phyloP scores from a whole-genome alignment of 2,888 invertebrate species.

The Eupsilia transversa region DNA sequence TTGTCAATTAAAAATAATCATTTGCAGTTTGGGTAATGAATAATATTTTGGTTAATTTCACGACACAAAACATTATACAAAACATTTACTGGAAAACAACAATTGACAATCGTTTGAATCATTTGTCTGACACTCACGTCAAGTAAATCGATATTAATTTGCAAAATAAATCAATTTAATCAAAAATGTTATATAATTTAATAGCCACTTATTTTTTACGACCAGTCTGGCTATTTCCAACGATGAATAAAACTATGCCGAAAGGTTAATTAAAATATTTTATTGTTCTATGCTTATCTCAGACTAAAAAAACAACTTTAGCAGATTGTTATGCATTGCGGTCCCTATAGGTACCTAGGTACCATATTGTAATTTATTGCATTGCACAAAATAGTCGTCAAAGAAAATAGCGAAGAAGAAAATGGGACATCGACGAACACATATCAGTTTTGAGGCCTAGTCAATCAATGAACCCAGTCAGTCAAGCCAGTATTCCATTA shows the following conservation, averaged over 20 bases:
- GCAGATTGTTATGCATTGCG: not conserved
- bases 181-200: slow-evolving; percentile 28
- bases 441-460: not conserved
- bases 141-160: slow-evolving; percentile 12
- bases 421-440: not conserved
- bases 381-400: not conserved
- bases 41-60: slow-evolving; percentile 23
- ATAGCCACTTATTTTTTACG: slow-evolving; percentile 39
- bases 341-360: not conserved
- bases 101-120: not conserved
- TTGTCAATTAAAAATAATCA: slow-evolving; percentile 7
- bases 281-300: slow-evolving; percentile 8
- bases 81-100: not conserved
- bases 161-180: slow-evolving; percentile 17
- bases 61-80: not conserved
- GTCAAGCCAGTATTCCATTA: not conserved
- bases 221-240: slow-evolving; percentile 20
- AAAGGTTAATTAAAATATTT: slow-evolving; percentile 32
- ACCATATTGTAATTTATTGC: not conserved
- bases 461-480: not conserved
- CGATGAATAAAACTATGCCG: slow-evolving; percentile 8
- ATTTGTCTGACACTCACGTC: not conserved
- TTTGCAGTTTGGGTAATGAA: not conserved
- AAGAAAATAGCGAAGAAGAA: not conserved
- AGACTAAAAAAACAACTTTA: not conserved